Conservation (phyloP, 2,797 vertebrate species). For the Coendou prehensilis region DNA sequence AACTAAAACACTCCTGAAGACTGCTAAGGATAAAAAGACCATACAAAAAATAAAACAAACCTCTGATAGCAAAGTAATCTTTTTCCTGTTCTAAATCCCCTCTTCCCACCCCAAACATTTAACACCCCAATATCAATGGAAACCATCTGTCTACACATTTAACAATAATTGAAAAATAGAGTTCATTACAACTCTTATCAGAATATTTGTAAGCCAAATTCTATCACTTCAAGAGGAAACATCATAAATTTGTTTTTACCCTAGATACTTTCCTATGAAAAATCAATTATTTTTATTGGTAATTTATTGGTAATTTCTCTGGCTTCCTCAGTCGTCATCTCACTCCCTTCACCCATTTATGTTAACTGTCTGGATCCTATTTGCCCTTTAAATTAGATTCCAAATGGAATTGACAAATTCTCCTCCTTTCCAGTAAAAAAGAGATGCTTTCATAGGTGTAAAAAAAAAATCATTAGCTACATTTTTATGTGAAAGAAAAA, state of each 20-base stretch:
- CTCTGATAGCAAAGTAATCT: neutral
- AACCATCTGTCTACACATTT: neutral
- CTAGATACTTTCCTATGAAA: neutral
- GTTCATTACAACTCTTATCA: neutral
- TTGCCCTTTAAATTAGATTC: conserved; percentile 15
- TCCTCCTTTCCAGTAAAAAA: conserved; percentile 17
- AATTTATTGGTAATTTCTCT: conserved; percentile 4
- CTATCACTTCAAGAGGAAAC: conserved; percentile 52
- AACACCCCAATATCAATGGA: conserved; percentile 23
- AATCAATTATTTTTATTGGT: conserved; percentile 16
- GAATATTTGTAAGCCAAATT: conserved; percentile 34
- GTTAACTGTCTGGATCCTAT: neutral
- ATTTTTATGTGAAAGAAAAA: conserved; percentile 57
- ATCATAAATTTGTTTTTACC: conserved; percentile 41
- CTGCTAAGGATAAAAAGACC: neutral
- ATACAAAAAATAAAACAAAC: neutral
- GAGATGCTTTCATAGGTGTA: neutral
- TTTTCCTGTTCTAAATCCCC: neutral
- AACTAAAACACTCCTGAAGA: conserved; percentile 44
- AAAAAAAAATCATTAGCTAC: conserved; percentile 16
- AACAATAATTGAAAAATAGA: conserved; percentile 36
- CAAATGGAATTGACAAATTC: conserved; percentile 25
- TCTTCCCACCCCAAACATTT: neutral
- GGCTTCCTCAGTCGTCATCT: neutral
- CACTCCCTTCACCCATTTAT: neutral